These are phyloP conservation scores for Nebria salina DNA, from an alignment of 2,888 invertebrate genomes.

Conservation along the genomic window DNA sequence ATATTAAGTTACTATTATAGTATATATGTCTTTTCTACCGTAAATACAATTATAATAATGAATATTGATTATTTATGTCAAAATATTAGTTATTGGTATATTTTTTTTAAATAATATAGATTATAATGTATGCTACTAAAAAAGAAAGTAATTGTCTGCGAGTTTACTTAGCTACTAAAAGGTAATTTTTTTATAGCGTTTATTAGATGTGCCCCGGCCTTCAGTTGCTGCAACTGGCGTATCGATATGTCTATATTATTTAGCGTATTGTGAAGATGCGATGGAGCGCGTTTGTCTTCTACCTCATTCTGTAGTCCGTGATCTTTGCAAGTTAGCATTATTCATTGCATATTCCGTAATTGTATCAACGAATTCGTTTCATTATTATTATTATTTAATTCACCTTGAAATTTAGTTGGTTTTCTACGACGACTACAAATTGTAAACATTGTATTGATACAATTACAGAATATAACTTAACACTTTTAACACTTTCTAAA, in stretches of 20 bases:
- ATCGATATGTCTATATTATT: slow-evolving; percentile 94
- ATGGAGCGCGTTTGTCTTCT: slow-evolving; percentile 95
- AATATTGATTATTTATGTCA: no score
- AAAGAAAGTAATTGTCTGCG: no score
- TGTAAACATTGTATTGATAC: slow-evolving; percentile 4
- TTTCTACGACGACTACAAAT: no score
- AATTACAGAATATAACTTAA: not conserved
- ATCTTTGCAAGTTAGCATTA: slow-evolving; percentile 74
- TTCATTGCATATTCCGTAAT: not conserved
- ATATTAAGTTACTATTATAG: no score
- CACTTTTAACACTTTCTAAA: not conserved
- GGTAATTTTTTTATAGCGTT: slow-evolving; percentile 17
- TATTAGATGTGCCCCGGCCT: slow-evolving; percentile 87
- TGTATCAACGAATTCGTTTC: slow-evolving; percentile 24
- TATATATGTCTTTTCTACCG: no score
- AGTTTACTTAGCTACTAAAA: no score
- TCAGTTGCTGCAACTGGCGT: slow-evolving; percentile 97
- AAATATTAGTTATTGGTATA: no score
- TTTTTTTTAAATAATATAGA: no score
- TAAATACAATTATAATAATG: no score
- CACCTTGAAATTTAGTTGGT: not conserved
- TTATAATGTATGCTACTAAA: no score
- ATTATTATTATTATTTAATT: not conserved
- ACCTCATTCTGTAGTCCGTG: slow-evolving; percentile 79
- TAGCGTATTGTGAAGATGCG: slow-evolving; percentile 96